phyloP scores from a whole-genome alignment of 2,797 vertebrate species.

The Halcyon badia region DNA sequence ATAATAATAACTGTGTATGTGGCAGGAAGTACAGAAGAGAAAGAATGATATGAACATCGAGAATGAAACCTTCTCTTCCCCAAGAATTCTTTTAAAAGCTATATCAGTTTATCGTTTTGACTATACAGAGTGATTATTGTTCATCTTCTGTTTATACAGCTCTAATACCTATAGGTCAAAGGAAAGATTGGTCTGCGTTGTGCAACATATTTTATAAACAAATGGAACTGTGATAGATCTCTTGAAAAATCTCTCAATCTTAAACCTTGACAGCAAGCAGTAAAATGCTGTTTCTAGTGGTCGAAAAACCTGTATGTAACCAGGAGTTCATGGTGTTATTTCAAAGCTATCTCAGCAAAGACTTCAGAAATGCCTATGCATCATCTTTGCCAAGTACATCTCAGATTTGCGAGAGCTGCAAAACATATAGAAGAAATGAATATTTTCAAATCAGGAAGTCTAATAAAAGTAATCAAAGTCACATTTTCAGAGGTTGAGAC shows the following conservation, averaged over 20 bases:
- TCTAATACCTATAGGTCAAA: background rate
- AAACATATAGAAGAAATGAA: background rate
- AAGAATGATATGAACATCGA: background rate
- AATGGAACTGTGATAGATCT: background rate
- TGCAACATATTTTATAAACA: background rate
- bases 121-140: background rate
- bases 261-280: background rate
- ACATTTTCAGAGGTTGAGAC: background rate
- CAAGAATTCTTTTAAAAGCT: background rate
- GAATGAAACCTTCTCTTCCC: background rate
- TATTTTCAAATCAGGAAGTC: background rate
- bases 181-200: background rate
- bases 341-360: background rate
- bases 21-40: background rate
- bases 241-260: background rate
- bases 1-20: background rate
- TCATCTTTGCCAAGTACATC: background rate
- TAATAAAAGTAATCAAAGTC: background rate
- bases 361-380: background rate
- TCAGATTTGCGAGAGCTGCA: background rate
- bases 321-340: background rate
- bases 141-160: background rate
- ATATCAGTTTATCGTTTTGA: background rate
- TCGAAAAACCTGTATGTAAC: background rate
- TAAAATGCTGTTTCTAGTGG: background rate